Base-by-base conservation (phyloP, 2,888 invertebrate species). In the Spialia ferax region DNA sequence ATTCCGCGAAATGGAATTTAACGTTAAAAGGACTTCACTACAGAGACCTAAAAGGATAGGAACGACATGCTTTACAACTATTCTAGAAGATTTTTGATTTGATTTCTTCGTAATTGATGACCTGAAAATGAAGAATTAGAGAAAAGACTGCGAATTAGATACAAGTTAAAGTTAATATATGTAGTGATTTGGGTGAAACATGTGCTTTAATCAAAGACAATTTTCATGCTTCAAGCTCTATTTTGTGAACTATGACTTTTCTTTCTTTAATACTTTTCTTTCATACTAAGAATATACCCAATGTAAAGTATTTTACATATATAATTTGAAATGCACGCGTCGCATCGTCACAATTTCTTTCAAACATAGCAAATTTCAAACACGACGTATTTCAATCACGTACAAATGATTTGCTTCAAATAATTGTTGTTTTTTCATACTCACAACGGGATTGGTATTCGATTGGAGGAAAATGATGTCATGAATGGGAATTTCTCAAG, bases 401-500 rank as follows among this genome's bases (percentile, higher is more conserved):
- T 15, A 50, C 6, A 22, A 62, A 22, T 50, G 23, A 62, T 62
- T 50, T 50, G 61, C 26, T 54, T 54, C 38, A 54, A 54, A 55
- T 54, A 63, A 55, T 63, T 26, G 20, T 45, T 29, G 29, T 55
- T 54, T 20, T 50, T 22, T 23, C 20, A 26, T 23, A 7, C 23
- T 42, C 22, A 29, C 22, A 42, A 13, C 61, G 5, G 11, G 22
- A 61, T 67, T 56, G 35, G 23, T 62, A 67, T 67, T 67, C 67
- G 38, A 62, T 48, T 7, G 42, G 52, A 23, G 5, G 52, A 45
- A 60, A 66, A 63, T 76, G 77, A 76, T 75, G 73, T 76, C 75
- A 80, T 79, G 78, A 80, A 86, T 86, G 75, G 83, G 81, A 83
- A 82, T 84, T 81, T 74, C 70, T 77, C 74, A 76, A 73, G 73